Base-by-base conservation (phyloP, 35 echinoderm and acorn worm species). In the Patiria miniata region DNA sequence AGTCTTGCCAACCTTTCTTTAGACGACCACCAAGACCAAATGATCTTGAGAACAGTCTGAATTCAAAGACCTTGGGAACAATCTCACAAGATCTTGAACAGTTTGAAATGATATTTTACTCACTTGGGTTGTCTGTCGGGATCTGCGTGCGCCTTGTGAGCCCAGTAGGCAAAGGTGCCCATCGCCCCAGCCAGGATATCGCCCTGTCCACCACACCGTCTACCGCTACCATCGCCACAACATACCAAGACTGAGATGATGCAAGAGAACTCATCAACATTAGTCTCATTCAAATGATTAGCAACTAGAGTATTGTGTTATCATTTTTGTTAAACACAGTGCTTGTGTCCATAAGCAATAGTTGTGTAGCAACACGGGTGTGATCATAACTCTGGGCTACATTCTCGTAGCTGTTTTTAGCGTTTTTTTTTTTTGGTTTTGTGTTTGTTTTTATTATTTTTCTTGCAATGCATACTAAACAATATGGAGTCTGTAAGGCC, bases 171-270 rank as follows among this genome's bases (percentile, higher is more conserved):
- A 77, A 94, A 91, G 16, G 89, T 85, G 3, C 95, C 95, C 95
- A 98, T 94, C 2, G 89, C 89, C 39, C 95, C 95, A 78, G 95
- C 81, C 39, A 98, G 73, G 36, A 98, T 91, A 59, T 98, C 95
- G 7, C 95, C 95, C 80, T 98, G 95, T 12, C 95, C 95, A 17
- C 95, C 95, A 87, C 95, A 98, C 21, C 95, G 77, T 9, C 95
- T 79, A 26, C 89, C 88, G 79, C 95, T 89, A 1, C 95, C 95
- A 59, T 91, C 89, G 53, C 54, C 56, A 81, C 80, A 87, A 51
- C 92, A 94, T 32, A 98, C 77, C 23, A 98, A 81, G 14, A 97
- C 95, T 97, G 60, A 15, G 81, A 65, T 52, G 18, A 68, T 36
- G 21, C 9, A 91, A 19, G 32, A 26, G 42, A 47, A 47, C 4